Evolutionary conservation across 2,113 vertebrate species (phyloP), one percentile per base, ranked within the genome.

Genomic region (Terrapene triunguis): DNA sequence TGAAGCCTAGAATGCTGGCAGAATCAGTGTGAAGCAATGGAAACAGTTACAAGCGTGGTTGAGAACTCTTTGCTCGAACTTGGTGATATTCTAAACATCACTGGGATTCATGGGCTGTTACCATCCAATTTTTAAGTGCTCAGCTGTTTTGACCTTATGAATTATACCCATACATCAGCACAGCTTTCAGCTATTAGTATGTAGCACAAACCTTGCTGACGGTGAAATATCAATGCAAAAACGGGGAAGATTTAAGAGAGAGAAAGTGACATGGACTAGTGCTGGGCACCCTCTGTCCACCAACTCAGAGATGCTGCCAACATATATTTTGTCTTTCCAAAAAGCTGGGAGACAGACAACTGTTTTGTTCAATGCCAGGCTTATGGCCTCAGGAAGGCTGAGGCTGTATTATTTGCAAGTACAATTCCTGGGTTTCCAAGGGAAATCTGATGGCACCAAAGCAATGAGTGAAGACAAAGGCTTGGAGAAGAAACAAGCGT

Each of bases 401-500:
- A 25, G 59, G 29, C 80, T 93, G 82, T 65, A 82, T 92, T 88
- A 94, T 96, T 84, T 94, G 80, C 76, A 53, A 92, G 54, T 93
- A 90, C 95, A 97, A 87, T 95, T 95, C 92, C 90, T 29, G 93
- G 42, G 82, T 94, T 97, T 97, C 96, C 91, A 76, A 88, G 5
- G 95, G 95, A 93, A 93, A 88, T 95, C 85, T 72, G 16, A 21
- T 91, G 92, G 92, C 97, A 84, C 95, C 80, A 89, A 93, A 95
- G 96, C 91, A 94, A 84, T 35, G 88, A 83, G 89, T 95, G 82
- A 44, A 93, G 96, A 97, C 93, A 96, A 97, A 97, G 62, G 86
- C 86, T 87, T 42, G 72, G 87, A 95, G 82, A 82, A 93, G 48
- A 92, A 84, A 91, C 84, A 4, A 44, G 22, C 81, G 57, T 82